phyloP scores from a whole-genome alignment of 2,888 invertebrate genomes.

The Clistopyga incitator region DNA sequence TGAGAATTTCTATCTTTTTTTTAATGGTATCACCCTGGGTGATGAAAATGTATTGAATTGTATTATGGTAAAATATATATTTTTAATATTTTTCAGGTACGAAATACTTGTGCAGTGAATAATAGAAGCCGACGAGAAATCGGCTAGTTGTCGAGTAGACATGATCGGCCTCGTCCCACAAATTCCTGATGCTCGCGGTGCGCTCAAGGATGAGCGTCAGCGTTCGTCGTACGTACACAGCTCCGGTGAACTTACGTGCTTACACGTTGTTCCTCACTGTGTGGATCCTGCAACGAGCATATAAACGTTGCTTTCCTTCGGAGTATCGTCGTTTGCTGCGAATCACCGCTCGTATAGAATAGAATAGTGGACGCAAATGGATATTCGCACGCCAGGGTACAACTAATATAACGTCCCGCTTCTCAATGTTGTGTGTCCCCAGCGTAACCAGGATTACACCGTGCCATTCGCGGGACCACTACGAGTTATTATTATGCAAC shows the following conservation, averaged over 20 bases:
- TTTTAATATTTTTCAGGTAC: conserved; percentile 19
- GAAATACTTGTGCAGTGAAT: conserved; percentile 24
- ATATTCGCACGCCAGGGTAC: conserved; percentile 53
- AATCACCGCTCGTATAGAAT: conserved; percentile 39
- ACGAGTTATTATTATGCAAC: conserved; percentile 32
- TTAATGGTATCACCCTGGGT: no score
- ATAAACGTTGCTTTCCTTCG: conserved; percentile 30
- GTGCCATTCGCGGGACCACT: neutral
- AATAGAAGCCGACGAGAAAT: conserved; percentile 67
- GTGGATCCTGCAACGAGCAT: conserved; percentile 5
- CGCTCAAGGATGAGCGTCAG: conserved; percentile 78
- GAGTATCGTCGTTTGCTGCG: conserved; percentile 10
- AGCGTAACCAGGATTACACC: neutral
- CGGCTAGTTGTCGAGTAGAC: conserved; percentile 68
- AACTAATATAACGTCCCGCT: conserved; percentile 54
- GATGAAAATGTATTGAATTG: no score
- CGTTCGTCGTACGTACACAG: conserved; percentile 47
- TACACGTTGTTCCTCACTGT: neutral
- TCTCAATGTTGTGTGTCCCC: conserved; percentile 32
- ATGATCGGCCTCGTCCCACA: conserved; percentile 80
- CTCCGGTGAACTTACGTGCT: neutral
- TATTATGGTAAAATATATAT: no score
- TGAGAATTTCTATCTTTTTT: no score
- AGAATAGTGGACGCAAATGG: conserved; percentile 65
- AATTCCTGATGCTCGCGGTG: conserved; percentile 75